phyloP scores from a whole-genome alignment of 2,888 invertebrate genomes.

The Disparrhopalites patrizii region DNA sequence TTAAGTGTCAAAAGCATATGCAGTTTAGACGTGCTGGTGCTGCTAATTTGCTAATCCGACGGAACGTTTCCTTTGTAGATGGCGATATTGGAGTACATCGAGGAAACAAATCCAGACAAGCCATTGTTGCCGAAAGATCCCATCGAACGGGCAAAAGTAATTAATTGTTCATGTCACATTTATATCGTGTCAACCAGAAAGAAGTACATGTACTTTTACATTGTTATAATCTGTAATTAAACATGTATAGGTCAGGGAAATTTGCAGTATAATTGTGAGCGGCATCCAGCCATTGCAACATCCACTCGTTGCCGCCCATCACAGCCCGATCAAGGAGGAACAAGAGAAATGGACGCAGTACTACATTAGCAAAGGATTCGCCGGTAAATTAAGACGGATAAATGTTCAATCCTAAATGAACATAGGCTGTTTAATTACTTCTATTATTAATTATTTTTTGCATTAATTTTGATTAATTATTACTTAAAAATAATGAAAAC shows the following conservation, averaged over 20 bases:
- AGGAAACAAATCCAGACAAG: conserved; percentile 82
- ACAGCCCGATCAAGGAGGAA: conserved; percentile 68
- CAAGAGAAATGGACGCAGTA: conserved; percentile 91
- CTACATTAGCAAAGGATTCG: conserved; percentile 86
- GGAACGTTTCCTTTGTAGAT: conserved; percentile 53
- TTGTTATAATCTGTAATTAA: too few species aligned
- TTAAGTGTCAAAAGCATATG: too few species aligned
- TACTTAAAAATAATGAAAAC: neutral
- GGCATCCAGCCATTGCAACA: conserved; percentile 97
- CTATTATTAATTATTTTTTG: neutral
- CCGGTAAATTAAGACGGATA: conserved; percentile 54
- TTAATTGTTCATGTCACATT: too few species aligned
- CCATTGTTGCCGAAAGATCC: conserved; percentile 73
- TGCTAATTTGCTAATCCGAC: neutral
- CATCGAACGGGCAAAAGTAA: conserved; percentile 54
- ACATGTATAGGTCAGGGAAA: conserved; percentile 65
- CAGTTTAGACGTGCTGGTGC: neutral
- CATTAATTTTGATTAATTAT: neutral
- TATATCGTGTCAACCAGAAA: too few species aligned
- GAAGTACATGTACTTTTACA: too few species aligned
- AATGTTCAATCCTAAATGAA: neutral
- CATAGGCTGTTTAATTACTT: neutral
- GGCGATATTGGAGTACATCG: conserved; percentile 91
- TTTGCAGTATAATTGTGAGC: conserved; percentile 85
- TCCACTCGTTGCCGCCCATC: conserved; percentile 73